phyloP scores from a whole-genome alignment of 92 coral and sea anemone species.

The Micromussa lordhowensis region DNA sequence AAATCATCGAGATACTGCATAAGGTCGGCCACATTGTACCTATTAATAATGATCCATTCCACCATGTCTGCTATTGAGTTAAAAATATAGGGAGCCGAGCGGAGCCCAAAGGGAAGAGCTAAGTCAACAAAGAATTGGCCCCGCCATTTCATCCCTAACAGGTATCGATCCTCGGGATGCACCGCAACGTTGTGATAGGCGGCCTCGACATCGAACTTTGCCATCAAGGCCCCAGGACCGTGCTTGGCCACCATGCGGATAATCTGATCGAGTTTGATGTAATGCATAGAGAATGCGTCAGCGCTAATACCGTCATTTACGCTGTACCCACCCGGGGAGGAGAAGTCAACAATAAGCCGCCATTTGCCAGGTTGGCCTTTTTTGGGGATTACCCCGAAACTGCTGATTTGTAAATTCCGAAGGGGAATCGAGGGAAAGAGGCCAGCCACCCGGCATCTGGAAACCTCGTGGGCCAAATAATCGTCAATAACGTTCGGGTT shows the following conservation, averaged over 20 bases:
- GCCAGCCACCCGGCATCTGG: constrained; percentile 17
- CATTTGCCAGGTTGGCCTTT: constrained; percentile 45
- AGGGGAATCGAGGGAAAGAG: background rate
- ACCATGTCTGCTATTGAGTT: constrained; percentile 41
- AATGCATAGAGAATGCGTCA: constrained; percentile 36
- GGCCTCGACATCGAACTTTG: constrained; percentile 43
- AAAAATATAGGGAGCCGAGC: constrained; percentile 68
- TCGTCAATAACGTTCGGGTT: background rate
- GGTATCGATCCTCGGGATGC: constrained; percentile 45
- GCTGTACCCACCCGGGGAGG: constrained; percentile 13
- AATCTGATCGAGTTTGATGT: constrained; percentile 29
- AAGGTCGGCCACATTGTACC: constrained; percentile 21
- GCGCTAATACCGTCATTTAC: constrained; percentile 44
- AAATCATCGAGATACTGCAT: constrained; percentile 41
- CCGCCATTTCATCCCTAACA: constrained; percentile 58
- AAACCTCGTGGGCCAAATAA: background rate
- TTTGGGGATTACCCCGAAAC: constrained; percentile 41
- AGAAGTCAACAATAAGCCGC: constrained; percentile 51
- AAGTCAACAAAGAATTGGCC: constrained; percentile 48
- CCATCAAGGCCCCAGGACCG: constrained; percentile 51
- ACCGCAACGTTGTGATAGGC: constrained; percentile 56
- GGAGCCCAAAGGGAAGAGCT: constrained; percentile 51
- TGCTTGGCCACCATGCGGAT: background rate
- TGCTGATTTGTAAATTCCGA: constrained; percentile 4
- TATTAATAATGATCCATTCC: constrained; percentile 59